Evolutionary conservation across 2,113 vertebrate genomes (phyloP), one percentile per base, ranked within the genome.

Genomic region (Python bivittatus): DNA sequence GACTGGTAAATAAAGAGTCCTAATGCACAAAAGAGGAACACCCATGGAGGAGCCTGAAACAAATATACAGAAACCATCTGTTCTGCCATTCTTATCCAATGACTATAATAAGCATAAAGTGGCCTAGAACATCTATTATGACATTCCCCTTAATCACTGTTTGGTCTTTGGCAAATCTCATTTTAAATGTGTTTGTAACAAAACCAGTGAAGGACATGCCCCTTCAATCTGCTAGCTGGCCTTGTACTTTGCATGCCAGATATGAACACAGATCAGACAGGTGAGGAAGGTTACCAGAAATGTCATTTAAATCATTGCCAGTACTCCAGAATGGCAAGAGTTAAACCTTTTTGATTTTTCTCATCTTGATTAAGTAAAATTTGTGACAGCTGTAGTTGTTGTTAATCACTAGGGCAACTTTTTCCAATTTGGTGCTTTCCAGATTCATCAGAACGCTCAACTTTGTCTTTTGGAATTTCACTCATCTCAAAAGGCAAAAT

Each of bases 1-100:
- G 99, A 99, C 97, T 99, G 99, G 96, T 99, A 99, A 96, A 98
- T 95, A 96, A 99, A 99, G 88, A 99, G 98, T 90, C 99, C 99
- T 93, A 99, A 15, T 1, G 98, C 98, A 56, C 98, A 98, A 88
- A 98, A 95, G 89, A 99, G 68, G 93, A 98, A 99, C n/a, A 98
- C 97, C 99, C 99, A 99, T 60, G 96, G 94, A 58, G 99, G 99
- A 94, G 98, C 99, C 99, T 99, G 96, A 87, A 95, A 96, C 83
- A 96, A 92, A 96, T 1, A 92, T 79, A 95, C 6, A 86, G 93
- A 86, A 17, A 58, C 94, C 90, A 4, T 83, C 92, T 91, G 90
- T 90, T 96, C 68, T 79, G 79, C 1, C 33, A 86, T 15, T 93
- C 88, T 91, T 90, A 42, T 56, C 48, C 38, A 89, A 57, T 56